Evolutionary conservation across 2,113 vertebrate species (phyloP).

Genomic region (Kobus ellipsiprymnus): DNA sequence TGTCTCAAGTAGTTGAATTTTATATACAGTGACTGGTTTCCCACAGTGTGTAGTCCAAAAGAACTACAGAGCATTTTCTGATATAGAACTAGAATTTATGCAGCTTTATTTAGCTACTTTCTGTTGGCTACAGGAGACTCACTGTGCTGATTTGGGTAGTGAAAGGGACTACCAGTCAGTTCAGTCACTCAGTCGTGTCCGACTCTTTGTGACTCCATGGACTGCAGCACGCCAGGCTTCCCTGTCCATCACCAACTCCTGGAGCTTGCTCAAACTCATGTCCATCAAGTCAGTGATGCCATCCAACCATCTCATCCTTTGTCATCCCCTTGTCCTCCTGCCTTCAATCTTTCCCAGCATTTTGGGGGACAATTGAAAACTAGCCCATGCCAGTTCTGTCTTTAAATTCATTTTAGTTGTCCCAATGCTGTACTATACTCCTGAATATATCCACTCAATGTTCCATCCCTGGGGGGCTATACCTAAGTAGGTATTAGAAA

Average conservation of each 20-base stretch:
- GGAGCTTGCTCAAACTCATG: not conserved
- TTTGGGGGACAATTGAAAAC: not conserved
- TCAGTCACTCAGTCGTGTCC: not conserved
- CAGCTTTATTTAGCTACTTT: not conserved
- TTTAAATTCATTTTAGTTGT: not conserved
- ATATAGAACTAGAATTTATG: not conserved
- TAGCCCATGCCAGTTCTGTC: not conserved
- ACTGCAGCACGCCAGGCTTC: not conserved
- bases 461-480: not conserved
- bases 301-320: not conserved
- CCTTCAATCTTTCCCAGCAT: not conserved
- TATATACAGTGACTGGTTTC: not conserved
- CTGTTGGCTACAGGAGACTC: not conserved
- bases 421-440: not conserved
- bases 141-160: not conserved
- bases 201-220: not conserved
- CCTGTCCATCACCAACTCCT: not conserved
- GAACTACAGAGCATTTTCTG: not conserved
- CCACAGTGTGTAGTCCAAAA: not conserved
- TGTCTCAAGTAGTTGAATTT: not conserved
- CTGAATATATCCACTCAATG: not conserved
- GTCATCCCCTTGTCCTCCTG: not conserved
- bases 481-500: not conserved
- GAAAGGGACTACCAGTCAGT: not conserved
- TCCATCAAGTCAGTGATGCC: not conserved